Evolutionary conservation across 2,888 invertebrate genomes (phyloP).

Genomic region (Gandaritis pyraliata): DNA sequence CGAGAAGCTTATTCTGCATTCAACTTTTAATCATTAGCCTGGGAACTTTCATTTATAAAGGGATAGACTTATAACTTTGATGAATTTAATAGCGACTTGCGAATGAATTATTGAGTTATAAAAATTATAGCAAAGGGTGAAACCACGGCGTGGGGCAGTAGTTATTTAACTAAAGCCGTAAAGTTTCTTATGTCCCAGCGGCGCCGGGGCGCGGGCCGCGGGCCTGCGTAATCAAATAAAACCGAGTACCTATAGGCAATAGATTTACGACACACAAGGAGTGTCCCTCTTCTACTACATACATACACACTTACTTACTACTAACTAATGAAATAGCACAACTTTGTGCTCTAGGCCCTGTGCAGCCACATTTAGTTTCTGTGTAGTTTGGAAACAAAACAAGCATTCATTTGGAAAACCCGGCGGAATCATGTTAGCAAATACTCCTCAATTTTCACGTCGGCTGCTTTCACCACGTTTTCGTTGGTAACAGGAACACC

Average conservation of each 20-base stretch:
- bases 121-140: slow-evolving; percentile 44
- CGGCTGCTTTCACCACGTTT: slow-evolving; percentile 50
- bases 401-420: slow-evolving; percentile 10
- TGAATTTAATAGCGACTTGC: slow-evolving; percentile 38
- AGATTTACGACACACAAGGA: slow-evolving; percentile 63
- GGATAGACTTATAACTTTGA: slow-evolving; percentile 28
- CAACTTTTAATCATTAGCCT: slow-evolving; percentile 36
- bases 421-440: slow-evolving; percentile 44
- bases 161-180: slow-evolving; percentile 67
- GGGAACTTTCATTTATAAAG: slow-evolving; percentile 23
- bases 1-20: slow-evolving; percentile 30
- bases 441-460: slow-evolving; percentile 56
- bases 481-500: slow-evolving; percentile 59
- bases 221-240: slow-evolving; percentile 69
- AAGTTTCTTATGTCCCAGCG: slow-evolving; percentile 60
- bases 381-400: too few relatives aligned
- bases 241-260: slow-evolving; percentile 55
- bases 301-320: slow-evolving; percentile 46
- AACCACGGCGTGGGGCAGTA: slow-evolving; percentile 43
- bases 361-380: not conserved
- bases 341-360: slow-evolving; percentile 10
- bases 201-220: slow-evolving; percentile 59
- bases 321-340: slow-evolving; percentile 23
- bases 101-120: slow-evolving; percentile 47
- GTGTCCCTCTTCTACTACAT: slow-evolving; percentile 48